Percentiles rank a stretch among this genome's conserved stretches.
phyloP scores from a whole-genome alignment of 35 echinoderm and acorn worm genomes.

The Antedon bifida region DNA sequence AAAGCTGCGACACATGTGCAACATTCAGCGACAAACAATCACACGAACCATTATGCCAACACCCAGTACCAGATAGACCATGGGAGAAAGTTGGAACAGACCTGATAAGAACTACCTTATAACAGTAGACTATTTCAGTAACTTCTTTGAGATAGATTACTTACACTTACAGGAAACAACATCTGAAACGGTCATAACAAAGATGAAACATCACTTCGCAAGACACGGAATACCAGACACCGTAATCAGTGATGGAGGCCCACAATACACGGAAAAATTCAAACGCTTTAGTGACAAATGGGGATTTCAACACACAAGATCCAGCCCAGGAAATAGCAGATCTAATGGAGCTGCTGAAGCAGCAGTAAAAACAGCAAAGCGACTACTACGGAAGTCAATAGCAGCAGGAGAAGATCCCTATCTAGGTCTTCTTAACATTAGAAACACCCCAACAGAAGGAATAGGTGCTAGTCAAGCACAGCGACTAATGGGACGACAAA shows the following conservation, averaged over 20 bases:
- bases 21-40: conserved; percentile 7
- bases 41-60: conserved; percentile 5
- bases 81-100: conserved; percentile 15
- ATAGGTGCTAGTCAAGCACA: neutral
- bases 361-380: neutral
- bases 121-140: conserved; percentile 6
- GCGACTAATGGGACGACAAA: neutral
- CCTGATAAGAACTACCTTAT: conserved; percentile 6
- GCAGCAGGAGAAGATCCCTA: conserved; percentile 10
- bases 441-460: neutral
- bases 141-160: conserved; percentile 1
- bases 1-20: conserved; percentile 40
- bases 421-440: neutral
- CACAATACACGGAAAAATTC: conserved; percentile 4
- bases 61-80: neutral
- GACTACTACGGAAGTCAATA: neutral
- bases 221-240: conserved; percentile 6
- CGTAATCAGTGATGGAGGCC: conserved; percentile 9
- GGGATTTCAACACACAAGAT: neutral
- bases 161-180: neutral
- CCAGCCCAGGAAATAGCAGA: neutral
- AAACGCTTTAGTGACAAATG: neutral
- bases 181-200: neutral
- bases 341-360: neutral
- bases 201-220: conserved; percentile 8